These are phyloP conservation scores for Drosophila parvula DNA, from an alignment of 1,140 invertebrate species.

Conservation along the genomic window DNA sequence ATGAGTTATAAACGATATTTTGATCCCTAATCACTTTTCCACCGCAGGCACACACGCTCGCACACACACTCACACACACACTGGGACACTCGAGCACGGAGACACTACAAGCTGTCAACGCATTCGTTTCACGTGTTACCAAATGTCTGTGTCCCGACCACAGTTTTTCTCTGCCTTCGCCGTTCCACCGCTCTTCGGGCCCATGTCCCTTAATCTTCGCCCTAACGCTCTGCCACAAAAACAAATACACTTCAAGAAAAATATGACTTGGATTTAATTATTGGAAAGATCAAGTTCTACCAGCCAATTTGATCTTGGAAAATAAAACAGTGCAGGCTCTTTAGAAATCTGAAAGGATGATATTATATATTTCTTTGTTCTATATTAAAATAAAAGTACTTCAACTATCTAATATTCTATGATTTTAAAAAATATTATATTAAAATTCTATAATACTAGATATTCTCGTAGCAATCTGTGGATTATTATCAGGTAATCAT, in stretches of 20 bases:
- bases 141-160: slow-evolving; percentile 64
- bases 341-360: too few relatives aligned
- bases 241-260: neutral
- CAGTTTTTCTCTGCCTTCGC: neutral
- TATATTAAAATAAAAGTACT: too few relatives aligned
- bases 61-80: slow-evolving; percentile 14
- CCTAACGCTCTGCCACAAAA: neutral
- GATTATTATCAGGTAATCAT: too few relatives aligned
- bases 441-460: too few relatives aligned
- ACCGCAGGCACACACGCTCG: slow-evolving; percentile 23
- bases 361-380: too few relatives aligned
- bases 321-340: too few relatives aligned
- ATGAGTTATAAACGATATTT: slow-evolving; percentile 82
- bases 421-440: too few relatives aligned
- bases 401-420: too few relatives aligned
- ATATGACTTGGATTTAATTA: neutral
- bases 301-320: too few relatives aligned
- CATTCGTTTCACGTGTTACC: slow-evolving; percentile 78
- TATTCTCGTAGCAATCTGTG: too few relatives aligned
- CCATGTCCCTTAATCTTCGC: slow-evolving; percentile 11
- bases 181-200: neutral
- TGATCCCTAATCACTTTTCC: slow-evolving; percentile 76
- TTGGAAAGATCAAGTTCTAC: too few relatives aligned
- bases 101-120: slow-evolving; percentile 74
- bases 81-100: slow-evolving; percentile 15